Evolutionary conservation across 1,140 invertebrate genomes (phyloP).

Genomic region (Himalopsyche phryganea): DNA sequence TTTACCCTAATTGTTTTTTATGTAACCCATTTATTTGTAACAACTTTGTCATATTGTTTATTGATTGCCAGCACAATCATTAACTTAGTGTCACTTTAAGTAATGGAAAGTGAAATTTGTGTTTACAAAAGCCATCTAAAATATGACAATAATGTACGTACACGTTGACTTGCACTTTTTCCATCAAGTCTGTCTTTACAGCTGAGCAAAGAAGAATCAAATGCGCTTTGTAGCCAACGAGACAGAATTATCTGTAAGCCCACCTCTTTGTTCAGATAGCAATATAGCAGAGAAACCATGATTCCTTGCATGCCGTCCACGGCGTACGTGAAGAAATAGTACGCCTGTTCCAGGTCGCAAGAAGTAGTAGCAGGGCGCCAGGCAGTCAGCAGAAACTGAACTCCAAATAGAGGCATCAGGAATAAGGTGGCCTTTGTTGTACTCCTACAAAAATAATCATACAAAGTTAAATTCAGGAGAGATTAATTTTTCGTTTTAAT

Average conservation of each 20-base stretch:
- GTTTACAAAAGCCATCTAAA: no score
- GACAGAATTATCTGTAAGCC: conserved; percentile 18
- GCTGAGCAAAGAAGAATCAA: background rate
- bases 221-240: background rate
- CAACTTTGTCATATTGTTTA: no score
- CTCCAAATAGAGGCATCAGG: conserved; percentile 55
- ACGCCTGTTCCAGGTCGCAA: conserved; percentile 52
- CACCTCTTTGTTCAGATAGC: conserved; percentile 60
- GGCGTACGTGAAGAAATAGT: conserved; percentile 53
- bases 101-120: no score
- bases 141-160: no score
- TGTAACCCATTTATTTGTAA: no score
- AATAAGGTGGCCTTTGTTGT: conserved; percentile 54
- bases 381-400: conserved; percentile 52
- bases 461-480: no score
- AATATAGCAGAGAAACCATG: conserved; percentile 56
- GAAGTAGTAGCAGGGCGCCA: conserved; percentile 45
- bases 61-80: no score
- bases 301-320: conserved; percentile 57
- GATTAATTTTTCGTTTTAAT: background rate
- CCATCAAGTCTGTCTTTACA: no score
- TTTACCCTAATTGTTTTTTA: no score
- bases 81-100: no score
- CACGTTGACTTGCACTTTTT: no score
- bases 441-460: conserved; percentile 40